Conservation (phyloP, 2,888 invertebrate genomes). For the Liopterus haemorrhoidalis region DNA sequence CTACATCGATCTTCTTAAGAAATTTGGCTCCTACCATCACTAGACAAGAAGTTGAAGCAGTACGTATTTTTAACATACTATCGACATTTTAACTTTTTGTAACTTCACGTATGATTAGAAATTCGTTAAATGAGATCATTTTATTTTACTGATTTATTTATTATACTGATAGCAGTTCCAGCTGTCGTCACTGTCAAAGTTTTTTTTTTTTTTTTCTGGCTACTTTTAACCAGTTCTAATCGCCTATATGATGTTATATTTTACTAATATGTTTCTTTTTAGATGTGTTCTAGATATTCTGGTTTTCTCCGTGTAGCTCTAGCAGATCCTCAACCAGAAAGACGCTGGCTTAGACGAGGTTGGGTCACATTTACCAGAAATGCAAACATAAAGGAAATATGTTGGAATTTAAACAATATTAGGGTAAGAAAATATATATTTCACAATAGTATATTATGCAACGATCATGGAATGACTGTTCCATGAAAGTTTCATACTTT, state of each 20-base stretch:
- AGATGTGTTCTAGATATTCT: constrained; percentile 73
- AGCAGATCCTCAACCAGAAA: constrained; percentile 94
- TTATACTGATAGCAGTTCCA: too few species aligned
- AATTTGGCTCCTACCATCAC: constrained; percentile 95
- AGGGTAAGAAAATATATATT: constrained; percentile 62
- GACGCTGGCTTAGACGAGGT: constrained; percentile 92
- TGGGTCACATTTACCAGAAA: constrained; percentile 97
- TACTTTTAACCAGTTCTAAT: background rate
- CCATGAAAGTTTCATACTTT: constrained; percentile 1
- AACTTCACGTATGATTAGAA: background rate
- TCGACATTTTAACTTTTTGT: background rate
- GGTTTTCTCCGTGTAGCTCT: constrained; percentile 94
- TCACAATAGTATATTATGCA: too few species aligned
- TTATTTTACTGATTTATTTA: too few species aligned
- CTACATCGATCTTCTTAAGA: constrained; percentile 92
- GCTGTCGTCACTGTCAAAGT: too few species aligned
- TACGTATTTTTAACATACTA: constrained; percentile 39
- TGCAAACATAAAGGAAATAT: constrained; percentile 98
- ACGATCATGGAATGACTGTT: background rate
- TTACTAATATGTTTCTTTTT: constrained; percentile 6
- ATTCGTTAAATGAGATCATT: background rate
- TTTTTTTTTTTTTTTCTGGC: too few species aligned
- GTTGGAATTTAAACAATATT: constrained; percentile 96
- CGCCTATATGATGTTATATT: background rate
- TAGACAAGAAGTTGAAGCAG: constrained; percentile 92